Evolutionary conservation across 2,797 vertebrate genomes (phyloP).

Genomic region (Takifugu ocellatus): DNA sequence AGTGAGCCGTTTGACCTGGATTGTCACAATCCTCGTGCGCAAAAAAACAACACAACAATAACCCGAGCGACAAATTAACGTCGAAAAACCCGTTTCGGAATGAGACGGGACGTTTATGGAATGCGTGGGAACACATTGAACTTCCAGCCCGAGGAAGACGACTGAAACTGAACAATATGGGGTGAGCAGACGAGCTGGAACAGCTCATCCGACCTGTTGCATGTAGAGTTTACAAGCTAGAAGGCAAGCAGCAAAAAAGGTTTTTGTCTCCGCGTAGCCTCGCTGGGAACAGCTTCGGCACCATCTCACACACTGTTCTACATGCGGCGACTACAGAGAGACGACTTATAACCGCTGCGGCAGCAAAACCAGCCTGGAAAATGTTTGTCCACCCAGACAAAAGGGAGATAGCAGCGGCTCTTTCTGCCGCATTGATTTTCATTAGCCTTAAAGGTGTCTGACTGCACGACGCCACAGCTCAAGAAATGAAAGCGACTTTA

Average conservation of each 20-base stretch:
- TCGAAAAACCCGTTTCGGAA: slow-evolving; percentile 3
- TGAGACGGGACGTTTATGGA: slow-evolving; percentile 13
- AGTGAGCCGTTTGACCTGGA: background rate
- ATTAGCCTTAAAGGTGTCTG: slow-evolving; percentile 6
- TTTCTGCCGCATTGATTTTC: slow-evolving; percentile 28
- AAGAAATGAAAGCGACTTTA: background rate
- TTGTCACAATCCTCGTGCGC: slow-evolving; percentile 7
- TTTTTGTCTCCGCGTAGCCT: background rate
- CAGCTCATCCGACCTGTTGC: slow-evolving; percentile 13
- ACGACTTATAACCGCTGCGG: slow-evolving; percentile 24
- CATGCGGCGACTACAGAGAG: slow-evolving; percentile 29
- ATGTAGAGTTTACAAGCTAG: slow-evolving; percentile 47
- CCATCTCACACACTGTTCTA: slow-evolving; percentile 22
- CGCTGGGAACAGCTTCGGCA: slow-evolving; percentile 6
- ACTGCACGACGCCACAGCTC: background rate
- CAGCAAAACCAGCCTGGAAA: slow-evolving; percentile 9
- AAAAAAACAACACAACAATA: no score
- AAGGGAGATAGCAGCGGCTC: slow-evolving; percentile 12
- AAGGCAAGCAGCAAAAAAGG: slow-evolving; percentile 6
- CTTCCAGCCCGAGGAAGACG: slow-evolving; percentile 21
- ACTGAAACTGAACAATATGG: slow-evolving; percentile 22
- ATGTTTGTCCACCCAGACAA: slow-evolving; percentile 22
- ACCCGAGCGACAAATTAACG: slow-evolving; percentile 6
- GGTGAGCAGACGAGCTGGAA: slow-evolving; percentile 6
- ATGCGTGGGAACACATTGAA: slow-evolving; percentile 27